Evolutionary conservation across 2,113 vertebrate genomes (phyloP).

Genomic region (Leiothrix lutea): DNA sequence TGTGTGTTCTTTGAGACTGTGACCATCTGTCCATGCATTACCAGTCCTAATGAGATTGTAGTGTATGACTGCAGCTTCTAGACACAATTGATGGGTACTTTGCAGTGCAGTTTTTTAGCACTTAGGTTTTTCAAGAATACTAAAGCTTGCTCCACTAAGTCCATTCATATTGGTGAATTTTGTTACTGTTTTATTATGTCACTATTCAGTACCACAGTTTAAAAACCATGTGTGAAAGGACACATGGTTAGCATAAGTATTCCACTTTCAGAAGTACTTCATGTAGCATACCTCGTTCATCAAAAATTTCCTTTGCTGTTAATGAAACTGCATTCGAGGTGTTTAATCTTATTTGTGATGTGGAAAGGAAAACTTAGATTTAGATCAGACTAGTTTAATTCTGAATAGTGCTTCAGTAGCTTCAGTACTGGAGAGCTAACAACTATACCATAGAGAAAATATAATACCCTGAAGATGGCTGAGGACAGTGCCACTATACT

Average conservation of each 20-base stretch:
- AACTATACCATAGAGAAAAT: conserved; percentile 42
- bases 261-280: not conserved
- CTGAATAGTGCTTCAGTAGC: not conserved
- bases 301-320: not conserved
- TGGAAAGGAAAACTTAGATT: not conserved
- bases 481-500: not conserved
- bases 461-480: not conserved
- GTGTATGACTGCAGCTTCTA: not conserved
- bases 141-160: not conserved
- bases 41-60: not conserved
- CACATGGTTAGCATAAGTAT: not conserved
- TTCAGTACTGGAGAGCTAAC: conserved; percentile 13
- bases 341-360: not conserved
- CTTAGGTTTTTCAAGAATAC: not conserved
- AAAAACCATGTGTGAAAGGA: not conserved
- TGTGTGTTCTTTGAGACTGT: not conserved
- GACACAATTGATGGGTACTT: not conserved
- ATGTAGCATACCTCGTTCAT: not conserved
- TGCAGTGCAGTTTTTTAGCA: not conserved
- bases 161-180: not conserved
- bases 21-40: not conserved
- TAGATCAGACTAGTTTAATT: not conserved
- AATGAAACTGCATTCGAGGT: not conserved
- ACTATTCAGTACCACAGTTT: not conserved
- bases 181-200: not conserved